phyloP scores from a whole-genome alignment of 2,113 vertebrate genomes.

The Theristicus caerulescens region DNA sequence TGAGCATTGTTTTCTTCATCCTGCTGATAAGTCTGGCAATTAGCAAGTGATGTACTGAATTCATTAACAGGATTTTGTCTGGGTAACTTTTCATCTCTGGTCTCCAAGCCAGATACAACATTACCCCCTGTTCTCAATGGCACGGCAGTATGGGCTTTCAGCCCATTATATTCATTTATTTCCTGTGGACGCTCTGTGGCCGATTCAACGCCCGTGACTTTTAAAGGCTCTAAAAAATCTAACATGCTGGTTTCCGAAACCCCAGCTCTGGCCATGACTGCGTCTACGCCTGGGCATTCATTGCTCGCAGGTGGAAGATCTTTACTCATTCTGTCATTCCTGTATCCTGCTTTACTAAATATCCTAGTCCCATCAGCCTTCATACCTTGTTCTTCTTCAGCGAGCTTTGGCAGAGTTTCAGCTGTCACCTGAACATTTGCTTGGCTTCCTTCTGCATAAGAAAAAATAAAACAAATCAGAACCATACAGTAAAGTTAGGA shows the following conservation, averaged over 20 bases:
- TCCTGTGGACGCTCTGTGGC: conserved; percentile 20
- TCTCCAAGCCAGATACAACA: conserved; percentile 1
- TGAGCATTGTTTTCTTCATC: not conserved
- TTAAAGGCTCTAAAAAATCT: conserved; percentile 50
- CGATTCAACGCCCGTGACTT: conserved; percentile 4
- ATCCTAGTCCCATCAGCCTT: conserved; percentile 64
- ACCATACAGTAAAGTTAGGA: not conserved
- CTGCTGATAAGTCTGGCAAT: conserved; percentile 24
- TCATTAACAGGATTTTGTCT: not conserved
- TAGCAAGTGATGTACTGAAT: conserved; percentile 21
- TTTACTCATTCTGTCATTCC: conserved; percentile 48
- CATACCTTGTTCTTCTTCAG: conserved; percentile 72
- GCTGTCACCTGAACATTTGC: conserved; percentile 62
- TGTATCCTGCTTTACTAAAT: conserved; percentile 55
- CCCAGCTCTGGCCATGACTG: conserved; percentile 38
- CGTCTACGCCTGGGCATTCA: conserved; percentile 21
- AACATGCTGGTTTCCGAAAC: conserved; percentile 55
- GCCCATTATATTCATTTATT: conserved; percentile 12
- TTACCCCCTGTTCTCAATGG: conserved; percentile 1
- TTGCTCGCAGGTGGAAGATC: conserved; percentile 29
- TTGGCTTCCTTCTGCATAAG: conserved; percentile 59
- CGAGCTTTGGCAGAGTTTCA: conserved; percentile 59
- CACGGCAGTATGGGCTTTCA: conserved; percentile 13
- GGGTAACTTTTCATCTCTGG: conserved; percentile 20
- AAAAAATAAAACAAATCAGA: conserved; percentile 50